These are phyloP conservation scores for Synergus umbraculus DNA, from an alignment of 2,888 invertebrate species.

Conservation along the genomic window DNA sequence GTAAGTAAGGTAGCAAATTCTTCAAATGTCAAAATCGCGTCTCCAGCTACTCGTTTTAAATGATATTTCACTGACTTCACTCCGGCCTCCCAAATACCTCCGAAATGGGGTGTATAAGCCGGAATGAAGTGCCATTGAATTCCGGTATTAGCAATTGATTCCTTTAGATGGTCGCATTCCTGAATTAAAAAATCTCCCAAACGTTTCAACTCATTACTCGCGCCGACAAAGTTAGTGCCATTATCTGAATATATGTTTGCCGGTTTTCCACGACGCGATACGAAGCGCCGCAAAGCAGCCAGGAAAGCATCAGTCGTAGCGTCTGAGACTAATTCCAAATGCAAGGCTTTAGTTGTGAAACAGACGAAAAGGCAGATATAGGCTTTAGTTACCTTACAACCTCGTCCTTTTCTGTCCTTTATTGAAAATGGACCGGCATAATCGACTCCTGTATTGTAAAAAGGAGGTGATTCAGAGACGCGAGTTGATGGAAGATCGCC, in stretches of 20 bases:
- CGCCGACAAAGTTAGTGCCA: constrained; percentile 44
- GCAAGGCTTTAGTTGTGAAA: constrained; percentile 42
- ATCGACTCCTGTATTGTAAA: constrained; percentile 43
- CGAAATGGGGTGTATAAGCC: no score
- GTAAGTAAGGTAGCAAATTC: constrained; percentile 43
- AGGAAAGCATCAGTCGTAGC: constrained; percentile 42
- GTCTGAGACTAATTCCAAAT: constrained; percentile 43
- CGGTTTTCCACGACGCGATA: constrained; percentile 40
- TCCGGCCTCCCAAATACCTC: constrained; percentile 40
- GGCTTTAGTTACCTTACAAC: constrained; percentile 36
- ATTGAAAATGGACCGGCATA: constrained; percentile 44
- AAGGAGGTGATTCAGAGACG: constrained; percentile 40
- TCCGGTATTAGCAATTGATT: background rate
- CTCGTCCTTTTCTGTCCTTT: constrained; percentile 37
- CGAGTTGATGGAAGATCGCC: constrained; percentile 42
- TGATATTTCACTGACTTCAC: constrained; percentile 45
- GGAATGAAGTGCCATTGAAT: constrained; percentile 12
- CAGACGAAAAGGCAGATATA: constrained; percentile 44
- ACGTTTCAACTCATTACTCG: constrained; percentile 25
- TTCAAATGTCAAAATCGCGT: constrained; percentile 38
- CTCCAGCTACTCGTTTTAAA: constrained; percentile 38
- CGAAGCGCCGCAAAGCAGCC: constrained; percentile 38
- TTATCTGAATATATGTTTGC: constrained; percentile 42
- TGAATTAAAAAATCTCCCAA: constrained; percentile 41
- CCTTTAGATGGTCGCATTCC: background rate